Evolutionary conservation across 2,113 vertebrate genomes (phyloP).

Genomic region (Cyprichromis sp.): DNA sequence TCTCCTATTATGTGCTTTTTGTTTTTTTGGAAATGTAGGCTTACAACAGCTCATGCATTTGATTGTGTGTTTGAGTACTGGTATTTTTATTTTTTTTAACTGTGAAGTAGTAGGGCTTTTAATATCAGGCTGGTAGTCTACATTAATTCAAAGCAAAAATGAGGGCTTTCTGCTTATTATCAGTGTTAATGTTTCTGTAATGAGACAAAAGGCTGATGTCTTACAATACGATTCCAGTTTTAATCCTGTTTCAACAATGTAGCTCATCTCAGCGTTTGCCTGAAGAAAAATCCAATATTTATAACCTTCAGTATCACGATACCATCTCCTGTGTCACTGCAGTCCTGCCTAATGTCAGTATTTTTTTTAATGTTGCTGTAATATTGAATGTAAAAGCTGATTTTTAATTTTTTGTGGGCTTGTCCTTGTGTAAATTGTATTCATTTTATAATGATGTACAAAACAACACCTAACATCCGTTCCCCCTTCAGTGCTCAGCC

Average conservation of each 20-base stretch:
- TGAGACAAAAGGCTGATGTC: neutral
- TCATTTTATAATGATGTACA: slow-evolving; percentile 13
- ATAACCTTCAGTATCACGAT: neutral
- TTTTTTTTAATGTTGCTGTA: slow-evolving; percentile 21
- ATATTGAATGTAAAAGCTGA: slow-evolving; percentile 44
- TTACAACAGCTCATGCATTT: neutral
- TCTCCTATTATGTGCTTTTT: neutral
- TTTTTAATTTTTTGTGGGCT: neutral
- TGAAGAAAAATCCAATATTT: neutral
- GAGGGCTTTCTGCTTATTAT: slow-evolving; percentile 1
- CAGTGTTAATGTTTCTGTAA: neutral
- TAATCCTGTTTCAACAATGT: neutral
- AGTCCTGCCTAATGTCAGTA: neutral
- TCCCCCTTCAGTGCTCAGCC: neutral
- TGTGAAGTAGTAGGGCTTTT: slow-evolving; percentile 33
- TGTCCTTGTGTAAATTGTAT: slow-evolving; percentile 24
- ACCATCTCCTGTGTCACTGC: neutral
- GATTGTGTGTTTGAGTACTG: neutral
- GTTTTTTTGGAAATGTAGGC: neutral
- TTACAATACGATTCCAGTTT: neutral
- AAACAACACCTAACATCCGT: slow-evolving; percentile 16
- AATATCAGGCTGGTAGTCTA: neutral
- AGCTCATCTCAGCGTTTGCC: slow-evolving; percentile 4
- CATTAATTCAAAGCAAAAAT: slow-evolving; percentile 11
- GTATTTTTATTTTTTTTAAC: neutral